These are phyloP conservation scores for Erebia ligea DNA, from an alignment of 2,888 invertebrate genomes.

Conservation along the genomic window DNA sequence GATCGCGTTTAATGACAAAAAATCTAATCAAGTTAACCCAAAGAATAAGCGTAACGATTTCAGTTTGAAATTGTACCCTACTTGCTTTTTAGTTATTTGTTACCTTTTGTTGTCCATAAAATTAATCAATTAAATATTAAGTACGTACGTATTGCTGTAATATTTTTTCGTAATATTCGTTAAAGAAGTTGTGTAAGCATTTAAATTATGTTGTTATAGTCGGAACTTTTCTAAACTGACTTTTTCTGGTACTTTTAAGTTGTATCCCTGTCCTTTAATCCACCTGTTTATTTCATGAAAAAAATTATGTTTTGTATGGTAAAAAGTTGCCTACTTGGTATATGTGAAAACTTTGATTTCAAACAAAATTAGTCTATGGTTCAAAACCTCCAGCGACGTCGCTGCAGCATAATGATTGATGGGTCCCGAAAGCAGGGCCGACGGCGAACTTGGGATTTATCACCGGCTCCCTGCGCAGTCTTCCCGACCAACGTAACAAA, in stretches of 20 bases:
- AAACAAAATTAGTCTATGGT: slow-evolving; percentile 47
- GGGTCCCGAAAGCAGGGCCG: slow-evolving; percentile 76
- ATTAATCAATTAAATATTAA: background rate
- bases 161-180: no score
- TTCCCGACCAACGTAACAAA: slow-evolving; percentile 23
- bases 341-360: background rate
- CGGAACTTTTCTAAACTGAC: no score
- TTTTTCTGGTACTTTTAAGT: no score
- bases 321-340: no score
- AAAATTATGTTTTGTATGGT: background rate
- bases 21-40: slow-evolving; percentile 14
- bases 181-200: no score
- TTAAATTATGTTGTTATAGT: no score
- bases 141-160: no score
- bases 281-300: background rate
- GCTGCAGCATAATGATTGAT: slow-evolving; percentile 74
- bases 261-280: background rate
- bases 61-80: background rate
- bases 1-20: slow-evolving; percentile 6
- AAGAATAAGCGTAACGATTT: slow-evolving; percentile 13
- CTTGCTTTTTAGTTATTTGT: background rate
- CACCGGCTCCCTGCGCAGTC: slow-evolving; percentile 65
- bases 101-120: background rate
- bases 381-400: slow-evolving; percentile 64
- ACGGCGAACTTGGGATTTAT: slow-evolving; percentile 78